A percentile compares a stretch with the other conserved stretches of the same genome.
phyloP scores from a whole-genome alignment of 2,797 vertebrate genomes.

The Manis pentadactyla region DNA sequence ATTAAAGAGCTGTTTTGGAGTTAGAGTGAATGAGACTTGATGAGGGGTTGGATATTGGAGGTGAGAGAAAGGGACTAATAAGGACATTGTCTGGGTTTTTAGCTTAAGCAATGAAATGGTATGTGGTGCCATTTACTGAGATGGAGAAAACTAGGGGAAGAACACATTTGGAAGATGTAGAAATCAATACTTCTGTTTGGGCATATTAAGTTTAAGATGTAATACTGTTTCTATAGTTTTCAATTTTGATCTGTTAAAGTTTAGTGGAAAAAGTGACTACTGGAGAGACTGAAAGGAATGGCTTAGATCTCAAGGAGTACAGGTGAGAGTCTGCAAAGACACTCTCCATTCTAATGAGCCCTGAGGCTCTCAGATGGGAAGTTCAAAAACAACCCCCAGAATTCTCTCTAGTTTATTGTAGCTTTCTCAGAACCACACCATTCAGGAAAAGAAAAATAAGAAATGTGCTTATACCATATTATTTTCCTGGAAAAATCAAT shows the following conservation, averaged over 20 bases:
- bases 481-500: slow-evolving; percentile 60
- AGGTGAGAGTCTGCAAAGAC: background rate
- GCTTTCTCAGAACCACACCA: slow-evolving; percentile 9
- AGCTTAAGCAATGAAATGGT: background rate
- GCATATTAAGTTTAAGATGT: slow-evolving; percentile 35
- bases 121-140: background rate
- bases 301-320: background rate
- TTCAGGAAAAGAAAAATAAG: slow-evolving; percentile 17
- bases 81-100: background rate
- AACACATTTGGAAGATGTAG: background rate
- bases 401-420: background rate
- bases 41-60: background rate
- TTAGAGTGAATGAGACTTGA: background rate
- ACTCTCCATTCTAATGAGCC: background rate
- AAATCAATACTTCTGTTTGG: slow-evolving; percentile 52
- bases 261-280: slow-evolving; percentile 55
- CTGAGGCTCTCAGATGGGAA: background rate
- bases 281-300: slow-evolving; percentile 24
- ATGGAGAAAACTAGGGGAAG: slow-evolving; percentile 18
- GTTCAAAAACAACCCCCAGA: background rate
- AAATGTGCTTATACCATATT: background rate
- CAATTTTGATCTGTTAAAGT: slow-evolving; percentile 56
- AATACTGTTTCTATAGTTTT: slow-evolving; percentile 44
- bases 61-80: slow-evolving; percentile 1
- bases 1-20: background rate